Conservation (phyloP, 2,888 invertebrate species). For the Deilephila elpenor region DNA sequence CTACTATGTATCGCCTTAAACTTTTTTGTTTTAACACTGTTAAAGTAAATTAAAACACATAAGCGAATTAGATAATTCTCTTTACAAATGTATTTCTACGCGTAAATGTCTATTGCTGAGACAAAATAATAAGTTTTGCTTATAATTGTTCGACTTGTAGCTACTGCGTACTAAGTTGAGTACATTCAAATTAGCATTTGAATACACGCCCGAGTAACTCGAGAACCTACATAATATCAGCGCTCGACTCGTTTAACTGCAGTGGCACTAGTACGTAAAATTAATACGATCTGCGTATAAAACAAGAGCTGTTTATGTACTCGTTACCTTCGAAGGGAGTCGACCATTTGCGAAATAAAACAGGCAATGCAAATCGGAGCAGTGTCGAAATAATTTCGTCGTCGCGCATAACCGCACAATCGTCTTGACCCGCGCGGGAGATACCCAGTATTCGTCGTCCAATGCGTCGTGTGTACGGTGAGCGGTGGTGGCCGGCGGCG, state of each 20-base stretch:
- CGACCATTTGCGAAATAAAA: slow-evolving; percentile 35
- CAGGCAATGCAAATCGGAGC: slow-evolving; percentile 41
- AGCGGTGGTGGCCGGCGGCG: slow-evolving; percentile 32
- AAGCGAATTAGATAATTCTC: no score
- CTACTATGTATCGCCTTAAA: no score
- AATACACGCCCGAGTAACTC: slow-evolving; percentile 18
- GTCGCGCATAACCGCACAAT: slow-evolving; percentile 40
- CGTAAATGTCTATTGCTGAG: not conserved
- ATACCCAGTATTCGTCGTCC: slow-evolving; percentile 34
- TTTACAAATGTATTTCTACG: no score
- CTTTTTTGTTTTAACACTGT: no score
- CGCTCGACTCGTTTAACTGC: slow-evolving; percentile 18
- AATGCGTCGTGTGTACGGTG: slow-evolving; percentile 38
- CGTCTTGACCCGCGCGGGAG: slow-evolving; percentile 36
- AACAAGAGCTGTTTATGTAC: slow-evolving; percentile 21
- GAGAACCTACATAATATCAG: slow-evolving; percentile 25
- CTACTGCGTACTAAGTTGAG: not conserved
- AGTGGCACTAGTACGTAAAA: slow-evolving; percentile 31
- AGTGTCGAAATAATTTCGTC: slow-evolving; percentile 41
- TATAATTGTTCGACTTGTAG: not conserved
- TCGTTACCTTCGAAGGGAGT: slow-evolving; percentile 32
- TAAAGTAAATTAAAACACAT: no score
- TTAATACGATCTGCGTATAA: slow-evolving; percentile 27
- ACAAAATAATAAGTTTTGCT: slow-evolving; percentile 2
- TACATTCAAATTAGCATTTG: slow-evolving; percentile 13